Evolutionary conservation across 2,113 vertebrate genomes (phyloP).

Genomic region (Kobus ellipsiprymnus): DNA sequence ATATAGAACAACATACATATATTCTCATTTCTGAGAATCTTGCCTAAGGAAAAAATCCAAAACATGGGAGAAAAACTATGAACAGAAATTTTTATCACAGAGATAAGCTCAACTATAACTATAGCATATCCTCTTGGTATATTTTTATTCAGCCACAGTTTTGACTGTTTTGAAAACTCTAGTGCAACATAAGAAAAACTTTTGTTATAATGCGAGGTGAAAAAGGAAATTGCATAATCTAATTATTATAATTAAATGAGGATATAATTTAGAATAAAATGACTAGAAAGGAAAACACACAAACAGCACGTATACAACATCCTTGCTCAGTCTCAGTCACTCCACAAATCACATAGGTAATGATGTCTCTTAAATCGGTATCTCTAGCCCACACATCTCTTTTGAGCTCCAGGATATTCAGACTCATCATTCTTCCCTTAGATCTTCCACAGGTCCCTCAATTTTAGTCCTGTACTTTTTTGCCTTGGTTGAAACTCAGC

Average conservation of each 20-base stretch:
- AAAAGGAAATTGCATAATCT: not conserved
- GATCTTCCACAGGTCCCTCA: not conserved
- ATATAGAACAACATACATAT: not conserved
- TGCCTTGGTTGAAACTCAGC: not conserved
- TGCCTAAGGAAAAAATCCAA: not conserved
- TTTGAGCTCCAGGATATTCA: not conserved
- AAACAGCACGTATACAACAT: not conserved
- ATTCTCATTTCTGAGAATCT: not conserved
- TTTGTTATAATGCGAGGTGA: not conserved
- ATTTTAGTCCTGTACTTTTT: conserved; percentile 3
- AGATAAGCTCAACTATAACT: conserved; percentile 4
- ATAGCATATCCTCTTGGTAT: not conserved
- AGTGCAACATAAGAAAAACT: not conserved
- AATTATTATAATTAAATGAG: not conserved
- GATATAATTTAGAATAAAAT: not conserved
- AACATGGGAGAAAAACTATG: not conserved
- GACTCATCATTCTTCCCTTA: not conserved
- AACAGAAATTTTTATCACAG: conserved; percentile 2
- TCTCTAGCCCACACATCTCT: not conserved
- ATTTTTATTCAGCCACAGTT: not conserved
- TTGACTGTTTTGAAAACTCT: conserved; percentile 4
- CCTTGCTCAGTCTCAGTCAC: not conserved
- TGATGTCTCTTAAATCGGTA: not conserved
- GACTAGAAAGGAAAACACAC: not conserved
- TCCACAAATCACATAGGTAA: not conserved